These are phyloP conservation scores for Serranus cabrilla DNA, from an alignment of 2,797 vertebrate genomes.

Conservation along the genomic window DNA sequence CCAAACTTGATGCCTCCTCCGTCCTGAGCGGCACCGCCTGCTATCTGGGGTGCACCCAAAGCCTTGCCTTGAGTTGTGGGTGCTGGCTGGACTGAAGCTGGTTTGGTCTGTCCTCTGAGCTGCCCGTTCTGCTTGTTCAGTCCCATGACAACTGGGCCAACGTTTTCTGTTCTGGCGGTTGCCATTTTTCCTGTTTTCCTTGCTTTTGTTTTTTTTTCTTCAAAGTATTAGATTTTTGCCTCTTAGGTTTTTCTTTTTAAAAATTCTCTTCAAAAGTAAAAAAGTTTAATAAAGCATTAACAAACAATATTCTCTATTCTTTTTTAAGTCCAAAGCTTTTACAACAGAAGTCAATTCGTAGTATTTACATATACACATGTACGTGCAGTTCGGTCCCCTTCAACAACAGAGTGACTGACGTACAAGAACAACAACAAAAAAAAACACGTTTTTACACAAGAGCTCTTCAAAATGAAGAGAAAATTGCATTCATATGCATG, in stretches of 20 bases:
- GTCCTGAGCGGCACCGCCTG: constrained; percentile 73
- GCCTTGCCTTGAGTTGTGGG: constrained; percentile 76
- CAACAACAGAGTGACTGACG: constrained; percentile 85
- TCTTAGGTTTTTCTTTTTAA: constrained; percentile 72
- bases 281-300: constrained; percentile 85
- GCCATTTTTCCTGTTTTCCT: constrained; percentile 77
- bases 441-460: constrained; percentile 78
- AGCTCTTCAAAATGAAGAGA: constrained; percentile 90
- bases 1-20: constrained; percentile 86
- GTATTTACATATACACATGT: constrained; percentile 86
- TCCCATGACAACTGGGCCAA: constrained; percentile 82
- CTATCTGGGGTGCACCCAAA: constrained; percentile 71
- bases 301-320: constrained; percentile 81
- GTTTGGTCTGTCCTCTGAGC: constrained; percentile 85
- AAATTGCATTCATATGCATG: constrained; percentile 86
- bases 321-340: constrained; percentile 73
- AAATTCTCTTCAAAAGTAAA: constrained; percentile 82
- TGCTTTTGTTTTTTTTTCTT: constrained; percentile 35
- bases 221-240: constrained; percentile 68
- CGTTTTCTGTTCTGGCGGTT: constrained; percentile 84
- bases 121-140: constrained; percentile 88
- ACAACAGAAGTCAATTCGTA: constrained; percentile 72
- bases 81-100: constrained; percentile 74
- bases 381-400: constrained; percentile 81
- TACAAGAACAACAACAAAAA: constrained; percentile 59